Percentiles rank a stretch among this genome's conserved stretches.
Conservation (phyloP, 2,113 vertebrate genomes). For the Urocynchramus pylzowi region DNA sequence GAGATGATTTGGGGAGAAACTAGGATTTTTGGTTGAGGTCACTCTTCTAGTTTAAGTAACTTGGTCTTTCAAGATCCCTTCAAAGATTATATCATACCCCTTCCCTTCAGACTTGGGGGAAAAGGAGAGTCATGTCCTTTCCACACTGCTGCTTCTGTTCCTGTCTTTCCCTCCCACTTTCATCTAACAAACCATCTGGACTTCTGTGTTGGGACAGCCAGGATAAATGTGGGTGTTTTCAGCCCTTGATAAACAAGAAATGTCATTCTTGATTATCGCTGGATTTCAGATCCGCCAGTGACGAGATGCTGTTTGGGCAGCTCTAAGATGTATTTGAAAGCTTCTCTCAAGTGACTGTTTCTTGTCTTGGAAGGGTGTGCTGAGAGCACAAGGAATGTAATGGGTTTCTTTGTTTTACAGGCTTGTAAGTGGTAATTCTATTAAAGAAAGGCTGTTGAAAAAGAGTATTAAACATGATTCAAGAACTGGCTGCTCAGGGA, state of each 20-base stretch:
- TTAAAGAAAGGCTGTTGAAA: conserved; percentile 61
- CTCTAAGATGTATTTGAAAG: neutral
- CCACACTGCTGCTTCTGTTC: neutral
- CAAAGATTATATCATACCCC: neutral
- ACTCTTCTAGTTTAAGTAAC: neutral
- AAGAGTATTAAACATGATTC: conserved; percentile 85
- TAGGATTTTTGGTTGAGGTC: neutral
- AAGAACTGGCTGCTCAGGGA: conserved; percentile 85
- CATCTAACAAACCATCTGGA: neutral
- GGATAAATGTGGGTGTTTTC: neutral
- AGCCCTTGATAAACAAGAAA: neutral
- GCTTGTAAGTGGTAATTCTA: neutral
- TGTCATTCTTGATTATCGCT: neutral
- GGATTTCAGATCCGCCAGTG: neutral
- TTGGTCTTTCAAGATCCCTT: neutral
- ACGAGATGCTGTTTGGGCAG: neutral
- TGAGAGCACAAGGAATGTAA: neutral
- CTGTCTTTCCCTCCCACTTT: neutral
- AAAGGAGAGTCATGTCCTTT: neutral
- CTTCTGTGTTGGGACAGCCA: neutral
- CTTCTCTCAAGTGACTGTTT: neutral
- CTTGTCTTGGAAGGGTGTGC: neutral
- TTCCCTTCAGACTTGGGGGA: neutral
- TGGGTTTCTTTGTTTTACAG: neutral
- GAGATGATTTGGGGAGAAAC: neutral